These are phyloP conservation scores for Miichthys miiuy DNA, from an alignment of 2,797 vertebrate species.

Conservation along the genomic window DNA sequence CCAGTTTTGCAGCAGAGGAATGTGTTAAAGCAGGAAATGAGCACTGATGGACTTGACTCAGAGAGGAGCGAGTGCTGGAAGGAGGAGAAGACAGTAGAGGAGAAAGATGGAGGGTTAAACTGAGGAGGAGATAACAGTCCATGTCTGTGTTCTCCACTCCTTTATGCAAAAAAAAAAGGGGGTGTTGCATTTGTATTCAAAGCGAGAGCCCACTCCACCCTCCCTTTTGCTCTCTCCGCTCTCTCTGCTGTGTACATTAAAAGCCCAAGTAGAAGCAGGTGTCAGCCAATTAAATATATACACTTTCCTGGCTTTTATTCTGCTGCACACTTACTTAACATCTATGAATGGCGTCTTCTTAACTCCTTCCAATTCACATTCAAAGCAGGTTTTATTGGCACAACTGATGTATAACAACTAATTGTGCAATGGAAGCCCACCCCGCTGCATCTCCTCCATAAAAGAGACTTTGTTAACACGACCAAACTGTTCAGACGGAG, in stretches of 20 bases:
- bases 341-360: constrained; percentile 78
- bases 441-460: constrained; percentile 56
- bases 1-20: constrained; percentile 54
- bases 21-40: constrained; percentile 53
- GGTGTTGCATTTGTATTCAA: constrained; percentile 78
- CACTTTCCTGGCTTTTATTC: constrained; percentile 78
- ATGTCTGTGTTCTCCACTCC: constrained; percentile 64
- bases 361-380: constrained; percentile 78
- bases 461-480: constrained; percentile 79
- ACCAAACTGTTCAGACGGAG: constrained; percentile 66
- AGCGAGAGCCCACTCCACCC: constrained; percentile 65
- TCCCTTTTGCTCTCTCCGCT: constrained; percentile 53
- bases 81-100: constrained; percentile 38
- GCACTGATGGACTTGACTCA: constrained; percentile 27
- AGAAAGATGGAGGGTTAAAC: constrained; percentile 53
- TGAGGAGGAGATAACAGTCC: constrained; percentile 67
- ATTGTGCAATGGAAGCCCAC: constrained; percentile 65
- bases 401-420: constrained; percentile 69
- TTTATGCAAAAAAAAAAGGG: constrained; percentile 62
- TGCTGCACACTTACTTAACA: constrained; percentile 69
- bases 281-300: constrained; percentile 82
- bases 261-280: constrained; percentile 79
- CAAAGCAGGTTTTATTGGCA: constrained; percentile 80
- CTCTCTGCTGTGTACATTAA: constrained; percentile 75
- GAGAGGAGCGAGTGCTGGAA: constrained; percentile 22